Evolutionary conservation across 2,113 vertebrate genomes (phyloP).

Genomic region (Isichthys henryi): DNA sequence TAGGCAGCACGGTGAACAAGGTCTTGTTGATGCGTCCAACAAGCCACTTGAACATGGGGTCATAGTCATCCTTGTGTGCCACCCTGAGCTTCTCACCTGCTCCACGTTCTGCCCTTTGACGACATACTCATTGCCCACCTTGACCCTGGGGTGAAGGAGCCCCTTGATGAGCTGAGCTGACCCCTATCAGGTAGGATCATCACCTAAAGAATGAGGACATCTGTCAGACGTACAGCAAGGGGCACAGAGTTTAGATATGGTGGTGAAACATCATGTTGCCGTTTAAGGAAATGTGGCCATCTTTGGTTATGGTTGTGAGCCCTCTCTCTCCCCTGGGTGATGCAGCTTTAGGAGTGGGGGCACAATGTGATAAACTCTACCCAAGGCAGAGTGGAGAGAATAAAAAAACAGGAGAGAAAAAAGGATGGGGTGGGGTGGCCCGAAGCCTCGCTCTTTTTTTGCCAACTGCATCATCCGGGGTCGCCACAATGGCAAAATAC

Average conservation of each 20-base stretch:
- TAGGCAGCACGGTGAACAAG: slow-evolving; percentile 79
- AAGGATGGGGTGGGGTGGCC: slow-evolving; percentile 32
- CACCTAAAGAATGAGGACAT: slow-evolving; percentile 55
- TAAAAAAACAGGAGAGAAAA: slow-evolving; percentile 29
- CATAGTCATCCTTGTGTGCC: slow-evolving; percentile 53
- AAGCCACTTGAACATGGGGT: slow-evolving; percentile 91
- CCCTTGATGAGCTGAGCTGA: slow-evolving; percentile 91
- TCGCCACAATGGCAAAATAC: slow-evolving; percentile 96
- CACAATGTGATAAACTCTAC: not conserved
- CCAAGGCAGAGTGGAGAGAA: not conserved
- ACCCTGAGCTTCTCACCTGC: slow-evolving; percentile 61
- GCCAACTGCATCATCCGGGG: slow-evolving; percentile 79
- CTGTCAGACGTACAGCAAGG: not conserved
- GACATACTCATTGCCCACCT: slow-evolving; percentile 87
- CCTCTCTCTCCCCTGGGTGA: not conserved
- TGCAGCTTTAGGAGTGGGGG: not conserved
- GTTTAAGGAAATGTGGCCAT: not conserved
- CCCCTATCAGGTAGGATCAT: slow-evolving; percentile 91
- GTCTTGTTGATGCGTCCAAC: slow-evolving; percentile 86
- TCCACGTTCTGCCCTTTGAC: slow-evolving; percentile 91
- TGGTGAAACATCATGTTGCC: not conserved
- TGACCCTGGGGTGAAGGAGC: slow-evolving; percentile 84
- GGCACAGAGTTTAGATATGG: not conserved
- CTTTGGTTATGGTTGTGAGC: not conserved
- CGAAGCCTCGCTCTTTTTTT: slow-evolving; percentile 68